A percentile compares a stretch with the other conserved stretches of the same genome.
These are phyloP conservation scores for Halcyon smyrnensis DNA, from an alignment of 2,797 vertebrate species.

Conservation along the genomic window DNA sequence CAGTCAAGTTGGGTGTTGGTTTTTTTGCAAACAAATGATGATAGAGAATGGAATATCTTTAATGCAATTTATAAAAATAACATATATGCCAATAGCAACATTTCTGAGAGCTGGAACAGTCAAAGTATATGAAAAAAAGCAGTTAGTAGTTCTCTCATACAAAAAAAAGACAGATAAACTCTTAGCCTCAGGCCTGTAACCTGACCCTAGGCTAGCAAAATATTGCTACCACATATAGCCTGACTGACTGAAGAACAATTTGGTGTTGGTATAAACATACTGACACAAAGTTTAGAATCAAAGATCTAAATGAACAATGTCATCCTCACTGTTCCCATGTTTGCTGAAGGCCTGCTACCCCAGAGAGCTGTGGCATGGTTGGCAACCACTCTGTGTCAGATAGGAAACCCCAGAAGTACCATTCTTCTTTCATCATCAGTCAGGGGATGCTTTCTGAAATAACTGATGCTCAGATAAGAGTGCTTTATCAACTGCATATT, in stretches of 20 bases:
- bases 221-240: not conserved
- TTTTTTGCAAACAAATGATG: not conserved
- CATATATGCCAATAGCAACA: constrained; percentile 30
- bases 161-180: constrained; percentile 21
- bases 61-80: constrained; percentile 53
- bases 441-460: not conserved
- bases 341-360: not conserved
- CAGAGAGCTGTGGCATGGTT: not conserved
- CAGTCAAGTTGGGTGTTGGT: not conserved
- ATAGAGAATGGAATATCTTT: constrained; percentile 41
- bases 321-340: fast-evolving
- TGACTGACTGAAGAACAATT: not conserved
- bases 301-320: not conserved
- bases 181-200: not conserved
- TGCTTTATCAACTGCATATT: not conserved
- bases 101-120: not conserved
- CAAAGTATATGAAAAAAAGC: not conserved
- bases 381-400: not conserved
- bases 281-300: not conserved
- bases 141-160: not conserved
- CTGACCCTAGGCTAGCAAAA: not conserved
- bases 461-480: not conserved
- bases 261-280: not conserved
- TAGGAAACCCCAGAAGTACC: not conserved
- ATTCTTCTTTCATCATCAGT: not conserved